Evolutionary conservation across 2,797 vertebrate genomes (phyloP), one percentile per base, ranked within the genome.

Genomic region (Podarcis siculus): DNA sequence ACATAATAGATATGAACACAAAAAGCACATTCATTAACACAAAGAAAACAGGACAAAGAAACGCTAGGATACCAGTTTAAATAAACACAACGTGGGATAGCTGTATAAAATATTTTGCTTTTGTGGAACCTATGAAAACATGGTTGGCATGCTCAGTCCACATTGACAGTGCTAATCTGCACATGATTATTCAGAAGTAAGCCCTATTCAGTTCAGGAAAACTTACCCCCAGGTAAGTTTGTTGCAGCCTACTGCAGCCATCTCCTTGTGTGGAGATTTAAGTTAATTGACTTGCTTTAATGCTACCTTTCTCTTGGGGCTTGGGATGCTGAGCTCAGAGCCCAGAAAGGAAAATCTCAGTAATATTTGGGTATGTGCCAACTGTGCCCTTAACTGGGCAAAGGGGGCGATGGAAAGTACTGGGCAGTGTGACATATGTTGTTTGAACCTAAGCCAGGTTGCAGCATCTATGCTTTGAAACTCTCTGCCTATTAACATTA

Each of bases 1-100:
- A 25, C n/a, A 80, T 75, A 89, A 37, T 49, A 19, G 78, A 89
- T 10, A n/a, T 81, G 78, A 80, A 85, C 55, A 76, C 37, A 76
- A 30, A 64, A 39, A 64, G 6, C 25, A 61, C 37, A 79, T 19
- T 61, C 77, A 64, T 75, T 83, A n/a, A 55, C 81, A 35, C 8
- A 80, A 89, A 76, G 42, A 76, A 81, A 89, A 39, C 21, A 55
- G 35, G 37, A 49, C 21, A 71, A 23, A 23, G 27, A 58, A 71
- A 69, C 2, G 23, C 61, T 79, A 88, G 64, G 58, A 79, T 58
- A 79, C 35, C 35, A 79, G 66, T 8, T 39, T 71, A 85, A 84
- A 21, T 49, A 27, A 76, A 79, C 80, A 84, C 67, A 90, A 49
- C 15, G 3, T 45, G 42, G 3, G 42, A 10, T 0, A 0, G 3